A percentile compares a stretch with the other conserved stretches of the same genome.
Evolutionary conservation across 2,797 vertebrate genomes (phyloP).

Genomic region (Epinephelus awoara): DNA sequence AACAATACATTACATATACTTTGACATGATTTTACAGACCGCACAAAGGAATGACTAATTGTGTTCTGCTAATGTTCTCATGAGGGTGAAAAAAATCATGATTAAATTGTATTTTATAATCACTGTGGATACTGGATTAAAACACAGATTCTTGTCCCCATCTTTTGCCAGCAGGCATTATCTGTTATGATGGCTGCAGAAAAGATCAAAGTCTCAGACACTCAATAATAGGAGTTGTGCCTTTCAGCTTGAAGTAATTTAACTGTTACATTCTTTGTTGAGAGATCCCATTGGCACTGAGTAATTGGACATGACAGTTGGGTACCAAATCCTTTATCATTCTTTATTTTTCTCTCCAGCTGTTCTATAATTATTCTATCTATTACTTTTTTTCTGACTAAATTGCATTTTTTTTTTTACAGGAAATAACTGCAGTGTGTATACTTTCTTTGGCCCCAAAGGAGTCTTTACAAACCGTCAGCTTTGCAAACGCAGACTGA

Average conservation of each 20-base stretch:
- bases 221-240: slow-evolving; percentile 12
- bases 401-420: neutral
- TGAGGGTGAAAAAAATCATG: neutral
- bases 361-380: slow-evolving; percentile 5
- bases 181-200: slow-evolving; percentile 15
- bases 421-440: neutral
- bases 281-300: slow-evolving; percentile 4
- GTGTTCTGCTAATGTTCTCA: neutral
- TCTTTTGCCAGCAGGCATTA: slow-evolving; percentile 2
- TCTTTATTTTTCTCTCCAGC: slow-evolving; percentile 16
- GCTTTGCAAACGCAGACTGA: slow-evolving; percentile 10
- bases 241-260: slow-evolving; percentile 24
- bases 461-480: slow-evolving; percentile 13
- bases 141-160: slow-evolving; percentile 1
- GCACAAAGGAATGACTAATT: neutral
- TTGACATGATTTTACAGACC: neutral
- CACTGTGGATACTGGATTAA: slow-evolving; percentile 9
- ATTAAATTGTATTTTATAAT: slow-evolving; percentile 3
- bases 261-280: slow-evolving; percentile 35
- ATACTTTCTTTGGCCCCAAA: neutral
- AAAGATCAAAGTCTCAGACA: neutral
- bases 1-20: neutral
- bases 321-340: slow-evolving; percentile 22
- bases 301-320: slow-evolving; percentile 44
- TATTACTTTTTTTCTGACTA: neutral